Evolutionary conservation across 2,888 invertebrate species (phyloP).

Genomic region (Microctonus aethiopoides): DNA sequence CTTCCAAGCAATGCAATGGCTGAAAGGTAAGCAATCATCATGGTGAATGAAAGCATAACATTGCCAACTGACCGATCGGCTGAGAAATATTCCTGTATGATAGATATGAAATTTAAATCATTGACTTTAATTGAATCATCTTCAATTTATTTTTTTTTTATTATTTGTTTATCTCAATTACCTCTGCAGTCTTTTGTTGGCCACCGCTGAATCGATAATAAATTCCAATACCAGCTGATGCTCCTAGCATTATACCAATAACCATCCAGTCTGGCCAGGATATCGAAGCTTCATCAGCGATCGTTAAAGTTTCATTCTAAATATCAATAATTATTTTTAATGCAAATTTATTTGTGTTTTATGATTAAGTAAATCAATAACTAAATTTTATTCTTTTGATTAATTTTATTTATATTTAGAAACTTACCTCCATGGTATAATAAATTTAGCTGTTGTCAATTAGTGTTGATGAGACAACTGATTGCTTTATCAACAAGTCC

Average conservation of each 20-base stretch:
- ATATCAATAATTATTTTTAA: neutral
- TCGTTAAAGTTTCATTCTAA: neutral
- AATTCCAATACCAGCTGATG: conserved; percentile 83
- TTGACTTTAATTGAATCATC: neutral
- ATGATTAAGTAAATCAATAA: neutral
- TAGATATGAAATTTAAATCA: neutral
- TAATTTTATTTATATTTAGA: neutral
- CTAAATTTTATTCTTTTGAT: neutral
- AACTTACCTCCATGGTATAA: conserved; percentile 21
- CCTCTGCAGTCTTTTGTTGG: conserved; percentile 75
- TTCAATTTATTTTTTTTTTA: neutral
- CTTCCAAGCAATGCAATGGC: conserved; percentile 90
- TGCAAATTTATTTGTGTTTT: neutral
- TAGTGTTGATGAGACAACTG: neutral
- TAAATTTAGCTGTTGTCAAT: neutral
- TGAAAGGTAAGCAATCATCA: conserved; percentile 96
- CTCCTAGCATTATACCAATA: conserved; percentile 76
- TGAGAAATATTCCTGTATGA: conserved; percentile 80
- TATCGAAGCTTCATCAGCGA: conserved; percentile 35
- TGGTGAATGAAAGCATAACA: conserved; percentile 84
- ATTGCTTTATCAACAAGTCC: neutral
- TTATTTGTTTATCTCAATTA: conserved; percentile 18
- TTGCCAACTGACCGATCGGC: conserved; percentile 85
- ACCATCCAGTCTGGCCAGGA: conserved; percentile 78
- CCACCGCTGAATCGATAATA: conserved; percentile 89